Conservation (phyloP, 2,888 invertebrate genomes). For the Bellardia pandia region DNA sequence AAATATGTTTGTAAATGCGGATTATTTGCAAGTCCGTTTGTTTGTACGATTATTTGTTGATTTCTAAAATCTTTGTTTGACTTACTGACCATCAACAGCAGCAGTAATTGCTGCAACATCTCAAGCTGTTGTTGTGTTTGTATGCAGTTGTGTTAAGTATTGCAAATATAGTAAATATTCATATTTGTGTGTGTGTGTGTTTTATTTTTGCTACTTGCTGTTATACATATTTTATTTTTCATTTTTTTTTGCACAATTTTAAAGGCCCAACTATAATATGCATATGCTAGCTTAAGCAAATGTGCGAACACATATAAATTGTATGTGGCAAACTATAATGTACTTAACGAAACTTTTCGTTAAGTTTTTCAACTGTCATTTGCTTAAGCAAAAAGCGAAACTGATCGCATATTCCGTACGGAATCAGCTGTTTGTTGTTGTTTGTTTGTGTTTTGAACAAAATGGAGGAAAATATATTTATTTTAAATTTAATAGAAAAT, state of each 20-base stretch:
- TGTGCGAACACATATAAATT: too few relatives aligned
- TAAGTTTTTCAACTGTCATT: too few relatives aligned
- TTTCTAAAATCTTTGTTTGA: conserved; percentile 1
- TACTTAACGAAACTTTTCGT: too few relatives aligned
- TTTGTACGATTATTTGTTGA: conserved; percentile 1
- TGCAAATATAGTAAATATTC: background rate
- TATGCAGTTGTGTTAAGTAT: conserved; percentile 7
- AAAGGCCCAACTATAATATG: too few relatives aligned
- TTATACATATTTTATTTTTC: background rate
- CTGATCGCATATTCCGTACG: too few relatives aligned
- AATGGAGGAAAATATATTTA: too few relatives aligned
- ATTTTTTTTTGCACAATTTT: background rate
- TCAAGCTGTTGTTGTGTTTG: background rate
- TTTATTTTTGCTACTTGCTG: background rate
- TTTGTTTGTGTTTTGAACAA: too few relatives aligned
- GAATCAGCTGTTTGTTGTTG: too few relatives aligned
- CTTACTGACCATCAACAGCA: conserved; percentile 5
- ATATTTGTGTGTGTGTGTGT: background rate
- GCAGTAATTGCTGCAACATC: conserved; percentile 13
- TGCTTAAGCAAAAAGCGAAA: too few relatives aligned
- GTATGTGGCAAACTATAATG: too few relatives aligned
- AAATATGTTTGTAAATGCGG: background rate
- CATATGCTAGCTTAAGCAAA: too few relatives aligned
- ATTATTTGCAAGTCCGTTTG: background rate
- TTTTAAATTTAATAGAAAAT: too few relatives aligned